Base-by-base conservation (phyloP, 2,113 vertebrate genomes). In the Raja brachyura region DNA sequence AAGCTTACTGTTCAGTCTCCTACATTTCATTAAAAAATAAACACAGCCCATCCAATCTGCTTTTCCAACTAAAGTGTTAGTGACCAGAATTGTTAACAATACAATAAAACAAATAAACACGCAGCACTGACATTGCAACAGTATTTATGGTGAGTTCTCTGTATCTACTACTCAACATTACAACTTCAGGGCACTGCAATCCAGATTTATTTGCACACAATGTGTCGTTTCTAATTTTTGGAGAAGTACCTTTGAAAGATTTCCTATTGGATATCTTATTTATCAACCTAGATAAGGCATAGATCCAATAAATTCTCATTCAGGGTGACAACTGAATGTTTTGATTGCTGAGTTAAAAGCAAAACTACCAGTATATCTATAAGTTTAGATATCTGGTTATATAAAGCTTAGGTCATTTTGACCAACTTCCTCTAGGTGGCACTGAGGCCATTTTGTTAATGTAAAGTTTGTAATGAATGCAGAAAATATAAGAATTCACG, bases 341-440 rank as follows among this genome's bases (percentile, higher is more conserved):
- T 31, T 68, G 5, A 33, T 31, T 90, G 14, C 68, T 14, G 39
- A 92, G 11, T n/a, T 56, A 61, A 76, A 78, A 1, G 14, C 76
- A 63, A 88, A 86, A 31, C 20, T 70, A 22, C 54, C n/a, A 78
- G n/a, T 31, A 31, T 81, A 31, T 11, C 31, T 48, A 2, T 6
- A 39, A 81, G n/a, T 63, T n/a, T 63, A 10, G 59, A 31, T 88
- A 66, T 63, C 59, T 78, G 18, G 14, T 66, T 63, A 25, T 63
- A 6, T 78, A 93, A 63, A 8, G 3, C 20, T 48, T 1, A 61
- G 25, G 39, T 73, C 13, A 11, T 54, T 70, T 81, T 33, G 4
- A 5, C 18, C 66, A 66, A 4, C 11, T 70, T 93, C 33, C 93
- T 93, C 90, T 70, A 68, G 90, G 90, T 92, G 90, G 90, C 90